A percentile compares a stretch with the other conserved stretches of the same genome.
Evolutionary conservation across 2,797 vertebrate species (phyloP).

Genomic region (Buphagus erythrorhynchus): DNA sequence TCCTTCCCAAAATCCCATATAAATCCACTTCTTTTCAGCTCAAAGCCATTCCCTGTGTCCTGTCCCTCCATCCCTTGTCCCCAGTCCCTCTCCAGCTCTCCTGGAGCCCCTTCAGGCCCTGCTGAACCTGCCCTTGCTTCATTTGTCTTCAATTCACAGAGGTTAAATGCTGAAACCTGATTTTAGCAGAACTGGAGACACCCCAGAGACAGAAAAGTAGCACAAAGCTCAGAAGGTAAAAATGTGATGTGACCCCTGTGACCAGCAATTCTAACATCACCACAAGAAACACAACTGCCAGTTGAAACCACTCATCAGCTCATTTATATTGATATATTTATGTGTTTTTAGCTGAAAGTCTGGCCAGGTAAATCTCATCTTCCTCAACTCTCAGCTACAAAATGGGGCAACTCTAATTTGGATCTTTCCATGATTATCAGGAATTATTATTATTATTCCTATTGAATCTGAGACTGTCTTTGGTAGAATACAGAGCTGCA

Average conservation of each 20-base stretch:
- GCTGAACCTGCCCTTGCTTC: background rate
- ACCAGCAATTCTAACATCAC: background rate
- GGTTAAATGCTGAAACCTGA: background rate
- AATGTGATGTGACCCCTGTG: accelerated
- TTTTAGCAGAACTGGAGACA: background rate
- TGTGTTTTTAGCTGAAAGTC: background rate
- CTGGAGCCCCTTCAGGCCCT: accelerated
- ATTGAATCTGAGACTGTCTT: accelerated
- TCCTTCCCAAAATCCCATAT: background rate
- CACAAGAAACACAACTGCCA: background rate
- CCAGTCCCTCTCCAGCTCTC: background rate
- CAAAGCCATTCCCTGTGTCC: background rate
- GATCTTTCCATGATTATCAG: too few species aligned
- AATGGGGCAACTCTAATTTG: background rate
- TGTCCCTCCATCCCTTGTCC: background rate
- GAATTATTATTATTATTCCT: background rate
- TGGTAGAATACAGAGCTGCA: background rate
- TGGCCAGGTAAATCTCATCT: background rate
- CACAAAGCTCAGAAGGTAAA: background rate
- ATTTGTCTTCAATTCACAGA: accelerated
- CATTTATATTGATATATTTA: accelerated
- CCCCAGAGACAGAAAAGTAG: background rate
- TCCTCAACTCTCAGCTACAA: background rate
- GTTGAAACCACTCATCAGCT: background rate
- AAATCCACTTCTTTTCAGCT: too few species aligned